Evolutionary conservation across 2,113 vertebrate species (phyloP).

Genomic region (western clawed frog (Xenopus tropicalis)): UCB_Xtro_10.0 CM004451.2:33167501-33168000

Average conservation of each 20-base stretch:
- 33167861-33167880: constrained; percentile 56
- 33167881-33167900: constrained; percentile 54
- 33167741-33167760: constrained; percentile 11
- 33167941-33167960: background rate
- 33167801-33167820: constrained; percentile 33
- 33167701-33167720: constrained; percentile 30
- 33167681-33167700: constrained; percentile 12
- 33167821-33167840: constrained; percentile 51
- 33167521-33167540: background rate
- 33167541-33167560: background rate
- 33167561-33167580: background rate
- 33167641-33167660: constrained; percentile 22
- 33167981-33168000: too few relatives aligned
- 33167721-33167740: constrained; percentile 15
- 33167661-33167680: constrained; percentile 4
- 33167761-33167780: constrained; percentile 19
- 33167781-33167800: constrained; percentile 26
- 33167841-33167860: background rate
- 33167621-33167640: constrained; percentile 25
- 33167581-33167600: constrained; percentile 10
- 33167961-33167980: background rate
- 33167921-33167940: constrained; percentile 41
- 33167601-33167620: constrained; percentile 28
- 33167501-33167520: constrained; percentile 7
- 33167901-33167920: constrained; percentile 48